Evolutionary conservation across 2,888 invertebrate species (phyloP).

Genomic region (Amphipoea lucens): DNA sequence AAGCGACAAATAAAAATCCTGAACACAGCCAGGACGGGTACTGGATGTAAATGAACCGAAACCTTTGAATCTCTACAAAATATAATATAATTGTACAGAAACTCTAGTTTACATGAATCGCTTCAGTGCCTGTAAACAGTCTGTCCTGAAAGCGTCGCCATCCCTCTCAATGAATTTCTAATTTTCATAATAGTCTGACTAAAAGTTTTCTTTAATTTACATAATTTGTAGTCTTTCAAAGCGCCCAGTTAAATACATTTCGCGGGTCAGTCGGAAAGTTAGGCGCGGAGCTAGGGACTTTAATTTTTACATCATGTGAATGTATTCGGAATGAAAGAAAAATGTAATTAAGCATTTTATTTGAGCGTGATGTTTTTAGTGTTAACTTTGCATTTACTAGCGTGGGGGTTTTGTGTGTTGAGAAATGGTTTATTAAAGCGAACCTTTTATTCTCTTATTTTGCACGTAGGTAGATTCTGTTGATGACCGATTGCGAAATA

Average conservation of each 20-base stretch:
- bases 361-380: slow-evolving; percentile 5
- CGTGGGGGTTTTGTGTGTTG: not conserved
- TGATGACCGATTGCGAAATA: slow-evolving; percentile 8
- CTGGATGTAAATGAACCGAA: slow-evolving; percentile 14
- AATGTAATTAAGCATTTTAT: slow-evolving; percentile 44
- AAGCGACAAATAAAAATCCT: slow-evolving; percentile 9
- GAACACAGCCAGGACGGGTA: not conserved
- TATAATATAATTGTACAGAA: slow-evolving; percentile 16
- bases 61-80: slow-evolving; percentile 23
- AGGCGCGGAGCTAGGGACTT: slow-evolving; percentile 13
- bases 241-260: slow-evolving; percentile 67
- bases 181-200: slow-evolving; percentile 72
- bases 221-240: slow-evolving; percentile 73
- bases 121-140: slow-evolving; percentile 47
- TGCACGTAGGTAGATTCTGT: not conserved
- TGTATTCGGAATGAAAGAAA: slow-evolving; percentile 32
- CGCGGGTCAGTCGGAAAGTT: slow-evolving; percentile 56
- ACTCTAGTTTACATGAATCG: slow-evolving; percentile 12
- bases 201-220: slow-evolving; percentile 74
- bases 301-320: slow-evolving; percentile 40
- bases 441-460: not conserved
- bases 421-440: not conserved
- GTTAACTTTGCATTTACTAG: slow-evolving; percentile 4
- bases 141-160: slow-evolving; percentile 54
- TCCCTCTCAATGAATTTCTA: slow-evolving; percentile 63